Conservation (phyloP, 1,140 invertebrate species). For the Drosophila arizonae region DNA sequence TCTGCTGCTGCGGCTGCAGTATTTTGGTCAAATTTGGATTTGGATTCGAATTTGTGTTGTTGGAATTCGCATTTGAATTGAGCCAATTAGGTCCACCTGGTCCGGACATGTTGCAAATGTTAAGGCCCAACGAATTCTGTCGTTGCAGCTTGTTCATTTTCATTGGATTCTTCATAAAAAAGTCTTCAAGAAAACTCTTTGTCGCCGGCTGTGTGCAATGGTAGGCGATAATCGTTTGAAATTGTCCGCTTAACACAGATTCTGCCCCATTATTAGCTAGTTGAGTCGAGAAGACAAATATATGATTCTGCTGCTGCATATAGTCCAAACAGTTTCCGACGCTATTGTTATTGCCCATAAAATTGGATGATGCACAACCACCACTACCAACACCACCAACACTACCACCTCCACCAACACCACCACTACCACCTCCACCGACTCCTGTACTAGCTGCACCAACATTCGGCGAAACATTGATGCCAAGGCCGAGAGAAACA, state of each 20-base stretch:
- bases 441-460: too few relatives aligned
- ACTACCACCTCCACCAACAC: background rate
- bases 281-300: constrained; percentile 98
- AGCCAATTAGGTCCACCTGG: constrained; percentile 31
- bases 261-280: constrained; percentile 98
- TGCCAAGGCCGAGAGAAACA: constrained; percentile 20
- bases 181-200: constrained; percentile 96
- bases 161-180: constrained; percentile 91
- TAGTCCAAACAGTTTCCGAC: constrained; percentile 71
- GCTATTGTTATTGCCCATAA: constrained; percentile 83
- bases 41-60: constrained; percentile 14
- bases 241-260: constrained; percentile 93
- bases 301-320: constrained; percentile 98
- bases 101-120: constrained; percentile 51
- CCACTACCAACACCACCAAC: background rate
- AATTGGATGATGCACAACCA: constrained; percentile 20
- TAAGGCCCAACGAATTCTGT: constrained; percentile 59
- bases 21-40: constrained; percentile 47
- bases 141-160: constrained; percentile 92
- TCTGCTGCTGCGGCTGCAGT: constrained; percentile 55
- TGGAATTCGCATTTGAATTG: constrained; percentile 4
- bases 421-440: background rate
- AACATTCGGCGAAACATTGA: constrained; percentile 10
- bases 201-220: constrained; percentile 97
- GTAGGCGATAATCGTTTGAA: constrained; percentile 95